Evolutionary conservation across 2,888 invertebrate genomes (phyloP).

Genomic region (Ormyrus thymus): DNA sequence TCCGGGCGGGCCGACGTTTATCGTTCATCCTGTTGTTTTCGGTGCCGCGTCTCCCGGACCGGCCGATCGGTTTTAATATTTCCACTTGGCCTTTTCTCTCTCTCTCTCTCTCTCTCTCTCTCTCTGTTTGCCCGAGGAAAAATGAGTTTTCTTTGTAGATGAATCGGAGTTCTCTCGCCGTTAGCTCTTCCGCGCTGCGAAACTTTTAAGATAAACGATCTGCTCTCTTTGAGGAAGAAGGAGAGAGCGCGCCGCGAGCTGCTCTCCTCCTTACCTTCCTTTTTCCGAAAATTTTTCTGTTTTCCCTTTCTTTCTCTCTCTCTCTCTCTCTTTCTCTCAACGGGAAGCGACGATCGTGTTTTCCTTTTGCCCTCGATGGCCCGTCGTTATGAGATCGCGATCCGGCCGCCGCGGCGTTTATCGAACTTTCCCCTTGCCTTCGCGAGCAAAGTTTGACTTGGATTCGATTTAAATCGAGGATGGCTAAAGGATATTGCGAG

Average conservation of each 20-base stretch:
- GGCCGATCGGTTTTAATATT: slow-evolving; percentile 24
- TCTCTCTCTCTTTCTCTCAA: too few relatives aligned
- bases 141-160: slow-evolving; percentile 47
- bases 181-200: background rate
- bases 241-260: background rate
- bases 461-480: too few relatives aligned
- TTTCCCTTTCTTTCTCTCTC: background rate
- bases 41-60: background rate
- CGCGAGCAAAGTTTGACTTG: too few relatives aligned
- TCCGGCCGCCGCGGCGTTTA: too few relatives aligned
- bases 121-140: slow-evolving; percentile 34
- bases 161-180: slow-evolving; percentile 10
- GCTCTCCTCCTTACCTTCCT: background rate
- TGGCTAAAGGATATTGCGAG: too few relatives aligned
- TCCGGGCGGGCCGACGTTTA: too few relatives aligned
- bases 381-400: too few relatives aligned
- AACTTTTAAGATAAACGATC: slow-evolving; percentile 46
- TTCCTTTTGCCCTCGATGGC: too few relatives aligned
- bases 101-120: background rate
- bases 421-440: too few relatives aligned
- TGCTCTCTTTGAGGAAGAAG: too few relatives aligned
- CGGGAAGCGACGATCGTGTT: too few relatives aligned
- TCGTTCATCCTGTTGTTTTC: background rate
- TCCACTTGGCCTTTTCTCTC: background rate
- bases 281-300: slow-evolving; percentile 1